A percentile compares a stretch with the other conserved stretches of the same genome.
These are phyloP conservation scores for Calyptomena viridis DNA, from an alignment of 2,113 vertebrate genomes.

Conservation along the genomic window DNA sequence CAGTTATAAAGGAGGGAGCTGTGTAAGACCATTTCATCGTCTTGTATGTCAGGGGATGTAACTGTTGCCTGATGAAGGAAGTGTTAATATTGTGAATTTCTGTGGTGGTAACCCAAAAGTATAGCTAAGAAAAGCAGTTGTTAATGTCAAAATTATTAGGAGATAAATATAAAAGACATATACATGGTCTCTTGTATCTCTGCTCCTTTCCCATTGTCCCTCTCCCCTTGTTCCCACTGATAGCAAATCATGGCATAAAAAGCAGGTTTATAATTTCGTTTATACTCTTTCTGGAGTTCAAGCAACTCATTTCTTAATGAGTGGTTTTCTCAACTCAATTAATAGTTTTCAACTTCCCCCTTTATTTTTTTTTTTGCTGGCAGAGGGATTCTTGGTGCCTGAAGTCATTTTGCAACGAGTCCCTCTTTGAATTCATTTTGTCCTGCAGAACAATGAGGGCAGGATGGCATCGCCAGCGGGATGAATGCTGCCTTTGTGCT, in stretches of 20 bases:
- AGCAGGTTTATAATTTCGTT: neutral
- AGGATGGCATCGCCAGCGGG: neutral
- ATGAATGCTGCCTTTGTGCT: slow-evolving; percentile 17
- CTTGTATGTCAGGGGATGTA: neutral
- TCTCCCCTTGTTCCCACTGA: neutral
- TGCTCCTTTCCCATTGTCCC: neutral
- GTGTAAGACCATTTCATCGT: neutral
- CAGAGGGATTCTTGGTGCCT: neutral
- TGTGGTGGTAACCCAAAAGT: neutral
- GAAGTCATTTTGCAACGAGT: neutral
- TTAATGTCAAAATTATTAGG: neutral
- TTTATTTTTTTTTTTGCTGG: neutral
- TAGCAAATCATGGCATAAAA: neutral
- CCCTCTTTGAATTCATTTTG: neutral
- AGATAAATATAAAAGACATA: neutral
- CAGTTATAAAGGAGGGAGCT: neutral
- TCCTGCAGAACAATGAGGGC: slow-evolving; percentile 16
- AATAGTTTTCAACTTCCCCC: neutral
- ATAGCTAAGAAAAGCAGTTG: neutral
- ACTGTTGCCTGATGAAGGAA: neutral
- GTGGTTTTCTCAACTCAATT: neutral
- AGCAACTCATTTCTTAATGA: neutral
- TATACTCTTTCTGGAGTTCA: neutral
- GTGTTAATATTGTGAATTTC: neutral
- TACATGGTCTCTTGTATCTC: neutral